phyloP scores from a whole-genome alignment of 2,113 vertebrate species.

The Oenanthe oenanthe region DNA sequence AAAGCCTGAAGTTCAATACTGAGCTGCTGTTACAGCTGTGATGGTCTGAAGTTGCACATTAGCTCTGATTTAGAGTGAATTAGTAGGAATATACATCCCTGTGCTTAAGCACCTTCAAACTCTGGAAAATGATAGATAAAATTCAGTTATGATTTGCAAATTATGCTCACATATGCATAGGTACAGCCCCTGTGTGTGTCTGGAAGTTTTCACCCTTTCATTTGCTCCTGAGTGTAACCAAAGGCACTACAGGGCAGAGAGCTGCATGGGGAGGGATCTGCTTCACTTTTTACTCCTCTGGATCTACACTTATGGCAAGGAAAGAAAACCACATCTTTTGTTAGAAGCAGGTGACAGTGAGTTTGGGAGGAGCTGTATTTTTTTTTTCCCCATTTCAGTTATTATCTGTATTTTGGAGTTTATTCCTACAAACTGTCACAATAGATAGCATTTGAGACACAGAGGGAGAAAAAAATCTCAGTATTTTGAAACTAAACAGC shows the following conservation, averaged over 20 bases:
- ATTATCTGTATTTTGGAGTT: not conserved
- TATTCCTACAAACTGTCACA: not conserved
- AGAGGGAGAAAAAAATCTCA: not conserved
- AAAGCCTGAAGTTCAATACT: not conserved
- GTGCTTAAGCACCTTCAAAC: not conserved
- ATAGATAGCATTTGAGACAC: not conserved
- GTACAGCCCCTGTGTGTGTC: not conserved
- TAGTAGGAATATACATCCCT: not conserved
- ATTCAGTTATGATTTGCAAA: not conserved
- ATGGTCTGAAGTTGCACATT: not conserved
- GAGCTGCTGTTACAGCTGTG: not conserved
- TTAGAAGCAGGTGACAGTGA: not conserved
- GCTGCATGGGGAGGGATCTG: not conserved
- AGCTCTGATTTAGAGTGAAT: not conserved
- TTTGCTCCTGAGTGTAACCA: not conserved
- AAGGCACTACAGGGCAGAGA: not conserved
- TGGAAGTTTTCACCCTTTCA: not conserved
- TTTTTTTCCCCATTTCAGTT: not conserved
- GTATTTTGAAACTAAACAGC: not conserved
- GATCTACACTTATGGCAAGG: not conserved
- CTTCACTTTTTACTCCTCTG: not conserved
- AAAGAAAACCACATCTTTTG: not conserved
- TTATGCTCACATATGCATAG: not conserved
- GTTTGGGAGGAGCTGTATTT: not conserved
- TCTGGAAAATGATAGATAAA: not conserved